Conservation (phyloP, 2,888 invertebrate species). For the Machimus rusticus region DNA sequence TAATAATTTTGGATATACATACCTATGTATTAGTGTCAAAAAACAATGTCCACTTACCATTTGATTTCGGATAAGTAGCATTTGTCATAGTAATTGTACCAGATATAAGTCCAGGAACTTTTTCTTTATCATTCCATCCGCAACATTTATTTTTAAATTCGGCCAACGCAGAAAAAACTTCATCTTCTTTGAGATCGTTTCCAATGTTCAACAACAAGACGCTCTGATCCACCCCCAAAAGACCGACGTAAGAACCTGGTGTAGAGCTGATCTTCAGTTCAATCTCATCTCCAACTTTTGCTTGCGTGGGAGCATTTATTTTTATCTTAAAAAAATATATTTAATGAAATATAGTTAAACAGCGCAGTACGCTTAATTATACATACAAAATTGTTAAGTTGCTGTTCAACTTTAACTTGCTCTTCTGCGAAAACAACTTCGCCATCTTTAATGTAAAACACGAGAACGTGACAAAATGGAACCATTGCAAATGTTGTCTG, state of each 20-base stretch:
- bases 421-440: conserved; percentile 83
- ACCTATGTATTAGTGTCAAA: no score
- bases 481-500: conserved; percentile 77
- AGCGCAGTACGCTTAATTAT: no score
- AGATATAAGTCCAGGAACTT: no score
- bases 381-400: conserved; percentile 78
- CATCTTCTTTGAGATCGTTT: conserved; percentile 66
- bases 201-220: conserved; percentile 77
- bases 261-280: conserved; percentile 81
- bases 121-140: no score
- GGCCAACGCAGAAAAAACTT: conserved; percentile 57
- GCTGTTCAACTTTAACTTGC: conserved; percentile 78
- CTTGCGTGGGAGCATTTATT: conserved; percentile 70
- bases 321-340: conserved; percentile 66
- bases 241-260: conserved; percentile 84
- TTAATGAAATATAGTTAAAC: no score
- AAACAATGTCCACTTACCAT: no score
- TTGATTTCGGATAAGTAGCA: no score
- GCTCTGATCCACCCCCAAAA: conserved; percentile 88
- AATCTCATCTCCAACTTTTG: conserved; percentile 79
- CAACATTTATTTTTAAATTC: no score
- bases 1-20: no score
- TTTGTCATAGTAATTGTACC: no score
- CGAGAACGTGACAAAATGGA: conserved; percentile 79
- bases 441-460: conserved; percentile 78